A percentile compares a stretch with the other conserved stretches of the same genome.
Conservation (phyloP, 2,888 invertebrate genomes). For the Mimas tiliae region DNA sequence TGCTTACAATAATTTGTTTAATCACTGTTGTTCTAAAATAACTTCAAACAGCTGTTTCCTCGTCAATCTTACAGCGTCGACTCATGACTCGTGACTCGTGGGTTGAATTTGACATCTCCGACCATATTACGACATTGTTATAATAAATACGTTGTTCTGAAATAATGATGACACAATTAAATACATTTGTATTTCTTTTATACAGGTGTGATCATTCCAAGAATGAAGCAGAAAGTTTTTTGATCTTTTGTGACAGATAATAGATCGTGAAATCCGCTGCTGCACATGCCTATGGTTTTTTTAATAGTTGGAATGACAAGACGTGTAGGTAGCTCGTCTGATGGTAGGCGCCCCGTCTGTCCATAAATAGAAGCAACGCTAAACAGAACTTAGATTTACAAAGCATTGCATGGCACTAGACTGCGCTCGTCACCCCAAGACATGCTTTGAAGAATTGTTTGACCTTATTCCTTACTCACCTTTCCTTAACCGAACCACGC, state of each 20-base stretch:
- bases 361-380: no score
- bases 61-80: background rate
- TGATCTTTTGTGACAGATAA: background rate
- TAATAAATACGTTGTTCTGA: background rate
- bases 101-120: background rate
- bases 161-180: slow-evolving; percentile 4
- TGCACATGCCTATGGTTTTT: no score
- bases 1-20: background rate
- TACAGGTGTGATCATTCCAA: background rate
- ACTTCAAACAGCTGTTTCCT: slow-evolving; percentile 7
- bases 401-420: no score
- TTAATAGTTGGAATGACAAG: no score
- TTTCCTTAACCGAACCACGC: no score
- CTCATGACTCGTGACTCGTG: no score
- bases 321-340: no score
- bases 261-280: background rate
- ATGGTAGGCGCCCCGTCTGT: no score
- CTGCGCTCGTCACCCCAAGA: no score
- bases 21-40: slow-evolving; percentile 7
- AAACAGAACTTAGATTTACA: no score
- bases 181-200: background rate
- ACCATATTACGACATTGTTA: background rate
- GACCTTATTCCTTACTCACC: no score
- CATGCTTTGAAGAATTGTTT: no score
- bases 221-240: background rate